Base-by-base conservation (phyloP, 2,888 invertebrate species). In the Mythimna impura region DNA sequence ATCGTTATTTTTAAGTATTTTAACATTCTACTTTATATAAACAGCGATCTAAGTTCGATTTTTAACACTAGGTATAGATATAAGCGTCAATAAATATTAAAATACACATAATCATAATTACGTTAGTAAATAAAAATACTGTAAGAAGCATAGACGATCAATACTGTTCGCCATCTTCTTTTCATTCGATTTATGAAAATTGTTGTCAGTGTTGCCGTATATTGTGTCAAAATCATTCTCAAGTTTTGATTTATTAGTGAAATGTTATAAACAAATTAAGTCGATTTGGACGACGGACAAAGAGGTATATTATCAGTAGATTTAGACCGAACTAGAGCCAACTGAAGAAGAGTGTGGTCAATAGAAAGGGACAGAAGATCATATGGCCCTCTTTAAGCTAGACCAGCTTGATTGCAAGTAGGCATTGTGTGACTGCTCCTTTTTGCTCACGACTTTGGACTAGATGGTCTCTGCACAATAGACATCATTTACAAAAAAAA, bases 101-200 rank as follows among this genome's bases (percentile, higher is more conserved):
- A 84, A 86, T 81, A 82, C 80, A 85, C 83, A 81, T 81, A 61
- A 61, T 40, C 83, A 81, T 81, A 61, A 61, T 61, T 40, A 83
- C 76, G 71, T 62, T 82, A 86, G 76, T 68, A 74, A 81, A 85
- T 87, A 86, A 86, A 89, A 91, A 91, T 91, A 90, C 89, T 89
- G 86, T 87, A 88, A 78, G 68, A 88, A 90, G 89, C 90, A 84
- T 85, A 75, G 66, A 73, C 73, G 86, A 79, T 82, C 75, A 78
- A 78, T 82, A 85, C 80, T 82, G 83, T 78, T 71, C 60, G 60
- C 76, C 61, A 76, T 76, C 73, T 74, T 73, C 52, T 62, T 68
- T 50, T 63, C 69, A 71, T 72, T 72, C 64, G 71, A 63, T 84
- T 58, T 81, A 64, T 67, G 55, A 83, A 81, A 47, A 62, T 74